Evolutionary conservation across 2,113 vertebrate species (phyloP).

Genomic region (Misgurnus mizolepis): DNA sequence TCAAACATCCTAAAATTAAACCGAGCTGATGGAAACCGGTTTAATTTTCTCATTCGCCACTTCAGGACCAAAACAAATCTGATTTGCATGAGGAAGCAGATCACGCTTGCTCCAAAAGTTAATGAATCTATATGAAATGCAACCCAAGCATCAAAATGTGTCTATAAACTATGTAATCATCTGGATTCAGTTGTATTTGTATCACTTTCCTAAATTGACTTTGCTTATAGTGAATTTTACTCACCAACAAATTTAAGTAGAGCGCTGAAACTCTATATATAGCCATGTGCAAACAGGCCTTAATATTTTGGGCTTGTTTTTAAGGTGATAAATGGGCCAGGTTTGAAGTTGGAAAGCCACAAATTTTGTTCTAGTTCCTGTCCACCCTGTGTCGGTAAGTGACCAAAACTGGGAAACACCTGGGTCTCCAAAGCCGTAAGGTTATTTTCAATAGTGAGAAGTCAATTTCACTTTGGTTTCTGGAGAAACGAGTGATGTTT

Average conservation of each 20-base stretch:
- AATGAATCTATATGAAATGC: too few relatives aligned
- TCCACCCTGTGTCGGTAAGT: neutral
- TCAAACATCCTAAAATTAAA: slow-evolving; percentile 38
- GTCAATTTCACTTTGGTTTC: neutral
- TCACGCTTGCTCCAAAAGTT: too few relatives aligned
- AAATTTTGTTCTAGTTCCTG: neutral
- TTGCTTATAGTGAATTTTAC: too few relatives aligned
- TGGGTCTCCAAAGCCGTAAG: neutral
- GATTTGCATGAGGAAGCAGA: too few relatives aligned
- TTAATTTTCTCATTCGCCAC: neutral
- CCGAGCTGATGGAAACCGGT: slow-evolving; percentile 5
- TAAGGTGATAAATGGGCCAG: neutral
- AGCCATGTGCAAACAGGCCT: slow-evolving; percentile 16
- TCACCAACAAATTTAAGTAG: neutral
- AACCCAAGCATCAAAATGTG: too few relatives aligned
- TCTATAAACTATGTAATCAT: too few relatives aligned
- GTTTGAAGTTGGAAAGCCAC: neutral
- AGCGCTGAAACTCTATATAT: too few relatives aligned
- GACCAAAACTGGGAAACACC: neutral
- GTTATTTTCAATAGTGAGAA: slow-evolving; percentile 9
- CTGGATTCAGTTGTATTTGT: too few relatives aligned
- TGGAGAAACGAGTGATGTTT: neutral
- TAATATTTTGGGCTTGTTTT: neutral
- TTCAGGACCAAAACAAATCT: slow-evolving; percentile 4
- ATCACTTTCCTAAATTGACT: too few relatives aligned